A percentile compares a stretch with the other conserved stretches of the same genome.
These are phyloP conservation scores for Hippoglossus stenolepis DNA, from an alignment of 2,113 vertebrate species.

Conservation along the genomic window DNA sequence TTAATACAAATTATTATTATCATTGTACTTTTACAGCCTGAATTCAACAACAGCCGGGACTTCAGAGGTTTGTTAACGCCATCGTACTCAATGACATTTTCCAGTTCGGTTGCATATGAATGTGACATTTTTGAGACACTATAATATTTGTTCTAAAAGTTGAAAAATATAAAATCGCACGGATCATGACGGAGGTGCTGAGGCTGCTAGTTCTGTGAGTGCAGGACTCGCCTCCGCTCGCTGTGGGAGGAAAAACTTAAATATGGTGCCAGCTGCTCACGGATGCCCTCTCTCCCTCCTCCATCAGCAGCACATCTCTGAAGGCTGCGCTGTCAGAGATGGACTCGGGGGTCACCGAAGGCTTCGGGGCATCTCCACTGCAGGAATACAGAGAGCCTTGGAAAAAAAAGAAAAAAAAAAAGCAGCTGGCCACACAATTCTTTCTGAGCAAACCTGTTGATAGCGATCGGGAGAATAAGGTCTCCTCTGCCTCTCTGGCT, in stretches of 20 bases:
- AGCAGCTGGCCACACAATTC: slow-evolving; percentile 17
- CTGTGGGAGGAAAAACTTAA: slow-evolving; percentile 52
- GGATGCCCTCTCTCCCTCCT: slow-evolving; percentile 45
- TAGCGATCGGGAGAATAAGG: slow-evolving; percentile 59
- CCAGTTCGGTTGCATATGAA: no score
- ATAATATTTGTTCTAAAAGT: no score
- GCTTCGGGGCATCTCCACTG: slow-evolving; percentile 49
- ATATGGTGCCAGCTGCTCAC: slow-evolving; percentile 36
- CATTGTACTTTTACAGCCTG: no score
- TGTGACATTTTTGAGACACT: no score
- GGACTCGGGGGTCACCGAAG: slow-evolving; percentile 54
- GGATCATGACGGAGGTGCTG: no score
- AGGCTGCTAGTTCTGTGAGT: not conserved
- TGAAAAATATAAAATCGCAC: no score
- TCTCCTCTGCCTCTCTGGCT: slow-evolving; percentile 44
- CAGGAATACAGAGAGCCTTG: slow-evolving; percentile 37
- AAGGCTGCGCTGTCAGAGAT: slow-evolving; percentile 61
- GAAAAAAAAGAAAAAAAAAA: slow-evolving; percentile 33
- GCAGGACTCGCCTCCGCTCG: slow-evolving; percentile 34
- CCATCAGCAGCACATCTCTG: slow-evolving; percentile 55
- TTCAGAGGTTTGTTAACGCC: no score
- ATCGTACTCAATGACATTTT: no score
- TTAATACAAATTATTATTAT: no score
- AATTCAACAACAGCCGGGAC: no score
- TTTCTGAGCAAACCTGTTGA: slow-evolving; percentile 58